Evolutionary conservation across 2,797 vertebrate species (phyloP).

Genomic region (Pangasius macronema): DNA sequence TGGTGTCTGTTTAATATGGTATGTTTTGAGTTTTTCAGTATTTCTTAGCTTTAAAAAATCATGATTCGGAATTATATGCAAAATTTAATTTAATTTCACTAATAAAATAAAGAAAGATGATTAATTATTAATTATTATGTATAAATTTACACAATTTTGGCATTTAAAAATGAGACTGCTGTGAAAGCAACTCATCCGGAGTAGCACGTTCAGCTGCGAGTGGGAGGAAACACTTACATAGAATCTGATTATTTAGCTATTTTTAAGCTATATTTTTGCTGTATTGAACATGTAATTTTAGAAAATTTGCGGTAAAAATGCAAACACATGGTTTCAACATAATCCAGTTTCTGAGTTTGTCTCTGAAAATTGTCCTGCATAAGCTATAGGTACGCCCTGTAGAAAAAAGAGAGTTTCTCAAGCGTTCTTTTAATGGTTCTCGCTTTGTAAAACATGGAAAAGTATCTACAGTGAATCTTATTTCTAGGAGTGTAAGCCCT

Average conservation of each 20-base stretch:
- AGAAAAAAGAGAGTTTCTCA: neutral
- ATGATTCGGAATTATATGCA: neutral
- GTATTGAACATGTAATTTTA: neutral
- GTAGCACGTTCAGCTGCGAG: neutral
- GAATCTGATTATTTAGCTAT: neutral
- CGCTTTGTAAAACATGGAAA: neutral
- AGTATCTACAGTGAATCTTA: neutral
- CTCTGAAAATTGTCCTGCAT: too few species aligned
- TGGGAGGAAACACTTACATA: neutral
- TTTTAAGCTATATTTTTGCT: neutral
- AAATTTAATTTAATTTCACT: neutral
- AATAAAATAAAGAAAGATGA: neutral
- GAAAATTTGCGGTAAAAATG: neutral
- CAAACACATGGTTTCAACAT: neutral
- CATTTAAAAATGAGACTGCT: neutral
- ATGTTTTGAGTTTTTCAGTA: neutral
- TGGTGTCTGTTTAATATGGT: neutral
- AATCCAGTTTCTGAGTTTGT: too few species aligned
- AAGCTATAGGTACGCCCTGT: too few species aligned
- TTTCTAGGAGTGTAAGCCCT: neutral
- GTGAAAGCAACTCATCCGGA: neutral
- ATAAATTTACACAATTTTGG: neutral
- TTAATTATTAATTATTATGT: neutral
- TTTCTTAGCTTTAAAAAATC: neutral
- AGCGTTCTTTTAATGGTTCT: neutral